Evolutionary conservation across 2,888 invertebrate genomes (phyloP).

Genomic region (Beris chalybata): DNA sequence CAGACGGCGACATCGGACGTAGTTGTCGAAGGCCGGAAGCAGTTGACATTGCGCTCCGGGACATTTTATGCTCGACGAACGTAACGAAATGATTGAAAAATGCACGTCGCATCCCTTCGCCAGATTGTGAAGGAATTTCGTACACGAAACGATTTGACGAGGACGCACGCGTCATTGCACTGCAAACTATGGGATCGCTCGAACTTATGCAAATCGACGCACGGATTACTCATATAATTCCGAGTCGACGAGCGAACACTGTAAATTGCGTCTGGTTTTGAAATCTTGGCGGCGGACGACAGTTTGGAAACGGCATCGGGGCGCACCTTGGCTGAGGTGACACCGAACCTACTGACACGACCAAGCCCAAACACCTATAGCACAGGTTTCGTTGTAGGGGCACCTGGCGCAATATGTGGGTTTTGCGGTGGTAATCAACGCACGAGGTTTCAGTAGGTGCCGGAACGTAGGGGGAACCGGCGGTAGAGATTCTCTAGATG

Average conservation of each 20-base stretch:
- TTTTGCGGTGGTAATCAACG: too few species aligned
- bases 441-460: too few species aligned
- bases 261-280: neutral
- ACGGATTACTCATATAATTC: slow-evolving; percentile 13
- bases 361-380: slow-evolving; percentile 5
- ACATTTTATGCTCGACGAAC: too few species aligned
- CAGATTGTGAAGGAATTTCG: slow-evolving; percentile 2
- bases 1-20: slow-evolving; percentile 3
- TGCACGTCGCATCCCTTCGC: neutral
- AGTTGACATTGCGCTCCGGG: neutral
- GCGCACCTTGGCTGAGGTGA: slow-evolving; percentile 1
- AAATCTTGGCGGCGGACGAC: neutral
- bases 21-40: slow-evolving; percentile 4
- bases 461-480: too few species aligned
- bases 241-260: neutral
- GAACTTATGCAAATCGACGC: slow-evolving; percentile 26
- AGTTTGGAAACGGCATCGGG: slow-evolving; percentile 4
- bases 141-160: too few species aligned
- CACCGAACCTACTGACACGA: slow-evolving; percentile 9
- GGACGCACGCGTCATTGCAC: slow-evolving; percentile 23
- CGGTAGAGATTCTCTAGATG: too few species aligned
- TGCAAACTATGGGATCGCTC: slow-evolving; percentile 15
- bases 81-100: too few species aligned
- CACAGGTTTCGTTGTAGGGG: slow-evolving; percentile 18
- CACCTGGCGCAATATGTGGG: slow-evolving; percentile 21